Base-by-base conservation (phyloP, 2,797 vertebrate genomes). In the Oceanodroma leucorhoa region DNA sequence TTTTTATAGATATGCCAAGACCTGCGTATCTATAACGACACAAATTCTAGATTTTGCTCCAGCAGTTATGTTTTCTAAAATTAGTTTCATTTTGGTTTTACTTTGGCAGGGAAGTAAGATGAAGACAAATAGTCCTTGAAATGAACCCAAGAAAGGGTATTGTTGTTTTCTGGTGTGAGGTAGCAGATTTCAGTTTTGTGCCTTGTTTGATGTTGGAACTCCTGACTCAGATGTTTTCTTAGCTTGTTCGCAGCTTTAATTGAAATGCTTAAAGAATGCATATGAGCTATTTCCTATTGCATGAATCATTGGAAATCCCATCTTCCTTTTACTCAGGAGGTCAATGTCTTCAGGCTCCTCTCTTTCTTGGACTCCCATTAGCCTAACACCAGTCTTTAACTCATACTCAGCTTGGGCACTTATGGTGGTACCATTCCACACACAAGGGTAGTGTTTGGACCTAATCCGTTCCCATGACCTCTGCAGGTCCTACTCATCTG, bases 191-290 rank as follows among this genome's bases (percentile, higher is more conserved):
- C 77, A 65, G 22, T 24, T 69, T 60, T 34, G 30, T 61, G 14
- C 22, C 50, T 92, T 71, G 55, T 67, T 85, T 92, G 71, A 67
- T 23, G 46, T 71, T 90, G 40, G 20, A 93, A 79, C 64, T 78
- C 48, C 71, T 91, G 81, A 67, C 26, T 5, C 54, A 87, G 27
- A 38, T 57, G n/a, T 94, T 80, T 89, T 78, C 75, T 89, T 65
- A 62, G 64, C 13, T 90, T 62, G 36, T 90, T 90, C 70, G 76
- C 29, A 62, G 23, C 14, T 57, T 30, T 46, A 88, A 51, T 79
- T 32, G 80, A 53, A 61, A 67, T 67, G 41, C 21, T 29, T 80
- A 7, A 70, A 48, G 40, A 85, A 70, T 60, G 26, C 69, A 32
- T 27, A 26, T 11, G 10, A 64, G 18, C 41, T 72, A 36, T 55